Percentiles rank a stretch among this genome's conserved stretches.
Evolutionary conservation across 2,888 invertebrate species (phyloP).

Genomic region (Heliconius ethilla): DNA sequence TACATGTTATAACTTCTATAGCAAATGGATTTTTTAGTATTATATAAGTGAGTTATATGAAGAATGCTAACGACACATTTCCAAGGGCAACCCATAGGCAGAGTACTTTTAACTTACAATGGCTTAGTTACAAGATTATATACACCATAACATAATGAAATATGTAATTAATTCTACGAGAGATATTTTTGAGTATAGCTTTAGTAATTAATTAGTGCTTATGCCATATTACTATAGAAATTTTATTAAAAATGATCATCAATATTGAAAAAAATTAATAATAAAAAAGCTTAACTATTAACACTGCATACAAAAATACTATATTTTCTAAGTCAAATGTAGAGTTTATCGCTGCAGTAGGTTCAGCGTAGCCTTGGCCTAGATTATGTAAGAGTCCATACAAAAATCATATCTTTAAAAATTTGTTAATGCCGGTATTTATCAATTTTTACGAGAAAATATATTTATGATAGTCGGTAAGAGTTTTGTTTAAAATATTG

Average conservation of each 20-base stretch:
- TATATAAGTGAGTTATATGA: neutral
- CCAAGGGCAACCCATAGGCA: neutral
- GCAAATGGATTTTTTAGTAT: too few species aligned
- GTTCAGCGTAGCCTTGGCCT: conserved; percentile 43
- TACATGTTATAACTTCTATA: too few species aligned
- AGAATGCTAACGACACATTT: neutral
- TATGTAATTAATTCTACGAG: neutral
- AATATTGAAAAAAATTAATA: too few species aligned
- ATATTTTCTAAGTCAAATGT: neutral
- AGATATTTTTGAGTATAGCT: neutral
- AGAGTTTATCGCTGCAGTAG: conserved; percentile 33
- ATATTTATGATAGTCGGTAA: neutral
- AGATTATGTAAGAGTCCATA: conserved; percentile 31
- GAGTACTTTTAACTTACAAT: neutral
- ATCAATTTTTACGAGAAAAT: neutral
- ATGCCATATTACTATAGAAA: neutral
- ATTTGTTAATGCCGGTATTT: conserved; percentile 11
- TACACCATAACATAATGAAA: neutral
- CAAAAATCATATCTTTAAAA: conserved; percentile 17
- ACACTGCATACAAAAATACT: neutral
- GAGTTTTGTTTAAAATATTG: neutral
- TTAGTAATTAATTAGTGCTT: neutral
- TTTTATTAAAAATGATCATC: neutral
- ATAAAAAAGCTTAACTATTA: too few species aligned
- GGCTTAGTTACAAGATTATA: neutral